Conservation (phyloP, 2,888 invertebrate species). For the Drosophila flavopinicola region DNA sequence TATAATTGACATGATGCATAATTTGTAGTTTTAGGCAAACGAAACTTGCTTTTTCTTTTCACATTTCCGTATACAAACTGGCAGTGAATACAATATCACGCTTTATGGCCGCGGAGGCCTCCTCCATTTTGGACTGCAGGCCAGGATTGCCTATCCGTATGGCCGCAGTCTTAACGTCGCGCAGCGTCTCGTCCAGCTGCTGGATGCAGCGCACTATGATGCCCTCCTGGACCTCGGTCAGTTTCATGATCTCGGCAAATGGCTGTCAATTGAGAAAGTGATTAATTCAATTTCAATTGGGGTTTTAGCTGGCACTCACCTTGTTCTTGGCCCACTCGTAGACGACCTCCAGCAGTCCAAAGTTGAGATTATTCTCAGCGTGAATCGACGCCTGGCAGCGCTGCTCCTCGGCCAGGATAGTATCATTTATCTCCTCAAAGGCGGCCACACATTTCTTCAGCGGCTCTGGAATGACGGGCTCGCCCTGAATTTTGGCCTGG, state of each 20-base stretch:
- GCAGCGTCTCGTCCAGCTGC: slow-evolving; percentile 95
- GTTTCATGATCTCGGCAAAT: slow-evolving; percentile 95
- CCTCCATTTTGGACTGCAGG: slow-evolving; percentile 96
- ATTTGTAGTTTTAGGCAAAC: slow-evolving; percentile 59
- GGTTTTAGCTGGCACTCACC: slow-evolving; percentile 83
- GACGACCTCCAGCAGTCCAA: slow-evolving; percentile 96
- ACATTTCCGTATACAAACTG: slow-evolving; percentile 92
- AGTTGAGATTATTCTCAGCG: slow-evolving; percentile 90
- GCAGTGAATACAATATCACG: slow-evolving; percentile 99
- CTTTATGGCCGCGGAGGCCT: slow-evolving; percentile 95
- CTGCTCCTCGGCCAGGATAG: slow-evolving; percentile 88
- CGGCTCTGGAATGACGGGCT: slow-evolving; percentile 84
- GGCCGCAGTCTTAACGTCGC: slow-evolving; percentile 95
- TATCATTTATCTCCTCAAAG: slow-evolving; percentile 89
- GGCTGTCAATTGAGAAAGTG: slow-evolving; percentile 85
- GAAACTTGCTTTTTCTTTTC: slow-evolving; percentile 18
- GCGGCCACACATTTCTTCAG: slow-evolving; percentile 87
- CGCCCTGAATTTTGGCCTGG: slow-evolving; percentile 90
- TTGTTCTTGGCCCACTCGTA: slow-evolving; percentile 97
- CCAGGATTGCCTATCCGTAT: slow-evolving; percentile 96
- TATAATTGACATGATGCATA: slow-evolving; percentile 71
- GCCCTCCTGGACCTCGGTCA: slow-evolving; percentile 98
- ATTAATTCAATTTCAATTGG: neutral
- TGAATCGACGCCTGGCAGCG: slow-evolving; percentile 73
- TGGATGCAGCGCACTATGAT: slow-evolving; percentile 99